Percentiles rank a stretch among this genome's conserved stretches.
These are phyloP conservation scores for Xerus rutilus DNA, from an alignment of 2,797 vertebrate genomes.

Conservation along the genomic window DNA sequence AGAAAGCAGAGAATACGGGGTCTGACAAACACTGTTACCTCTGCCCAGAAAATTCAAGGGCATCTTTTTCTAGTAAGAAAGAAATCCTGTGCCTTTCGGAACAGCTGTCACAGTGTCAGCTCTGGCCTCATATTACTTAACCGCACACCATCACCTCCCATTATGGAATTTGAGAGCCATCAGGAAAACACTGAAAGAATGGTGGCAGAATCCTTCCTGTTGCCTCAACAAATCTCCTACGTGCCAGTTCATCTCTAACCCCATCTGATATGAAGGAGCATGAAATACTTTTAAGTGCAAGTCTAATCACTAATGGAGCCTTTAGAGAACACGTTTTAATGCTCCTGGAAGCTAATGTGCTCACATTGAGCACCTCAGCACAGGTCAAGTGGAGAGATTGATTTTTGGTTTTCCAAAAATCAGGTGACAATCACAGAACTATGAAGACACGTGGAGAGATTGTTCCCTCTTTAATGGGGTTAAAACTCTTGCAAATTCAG, in stretches of 20 bases:
- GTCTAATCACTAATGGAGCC: neutral
- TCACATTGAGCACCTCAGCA: neutral
- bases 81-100: constrained; percentile 22
- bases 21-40: neutral
- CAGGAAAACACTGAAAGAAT: neutral
- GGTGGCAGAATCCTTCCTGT: neutral
- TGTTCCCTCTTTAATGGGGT: neutral
- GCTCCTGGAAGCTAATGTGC: neutral
- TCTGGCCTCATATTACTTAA: constrained; percentile 45
- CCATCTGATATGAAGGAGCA: neutral
- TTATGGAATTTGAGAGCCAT: constrained; percentile 2
- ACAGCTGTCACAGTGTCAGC: constrained; percentile 5
- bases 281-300: neutral
- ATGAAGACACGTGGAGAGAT: neutral
- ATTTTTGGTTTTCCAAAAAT: neutral
- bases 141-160: neutral
- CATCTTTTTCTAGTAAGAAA: constrained; percentile 50
- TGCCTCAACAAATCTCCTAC: neutral
- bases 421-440: neutral
- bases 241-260: neutral
- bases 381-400: constrained; percentile 1
- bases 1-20: neutral
- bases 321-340: neutral
- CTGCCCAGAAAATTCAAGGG: constrained; percentile 60
- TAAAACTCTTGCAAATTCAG: neutral